Conservation (phyloP, 2,797 vertebrate genomes). For the Argentina silus region DNA sequence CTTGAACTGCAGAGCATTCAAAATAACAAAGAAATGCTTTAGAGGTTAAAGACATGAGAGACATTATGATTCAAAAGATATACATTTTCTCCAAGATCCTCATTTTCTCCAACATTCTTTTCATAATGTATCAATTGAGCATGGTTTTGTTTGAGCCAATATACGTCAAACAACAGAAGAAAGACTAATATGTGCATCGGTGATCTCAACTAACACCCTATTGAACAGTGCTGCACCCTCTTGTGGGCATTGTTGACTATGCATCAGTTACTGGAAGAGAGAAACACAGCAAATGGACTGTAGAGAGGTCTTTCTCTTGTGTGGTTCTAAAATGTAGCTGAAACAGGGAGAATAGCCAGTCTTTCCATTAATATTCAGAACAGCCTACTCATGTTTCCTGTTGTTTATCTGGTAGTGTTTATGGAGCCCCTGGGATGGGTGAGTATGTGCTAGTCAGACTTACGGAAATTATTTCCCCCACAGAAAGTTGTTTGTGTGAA, state of each 20-base stretch:
- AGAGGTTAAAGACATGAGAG: neutral
- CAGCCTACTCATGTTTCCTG: neutral
- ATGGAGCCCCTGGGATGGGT: too few species aligned
- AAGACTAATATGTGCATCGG: neutral
- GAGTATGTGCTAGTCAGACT: too few species aligned
- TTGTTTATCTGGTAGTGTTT: slow-evolving; percentile 1
- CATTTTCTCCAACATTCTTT: neutral
- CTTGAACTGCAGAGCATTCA: slow-evolving; percentile 82
- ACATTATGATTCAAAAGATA: neutral
- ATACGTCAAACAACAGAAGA: neutral
- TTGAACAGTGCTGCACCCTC: slow-evolving; percentile 32
- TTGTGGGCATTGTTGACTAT: slow-evolving; percentile 32
- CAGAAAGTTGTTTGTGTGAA: too few species aligned
- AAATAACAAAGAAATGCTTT: slow-evolving; percentile 17
- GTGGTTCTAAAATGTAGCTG: neutral
- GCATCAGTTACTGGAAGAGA: neutral
- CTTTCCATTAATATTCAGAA: neutral
- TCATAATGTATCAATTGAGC: neutral
- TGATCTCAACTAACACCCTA: neutral
- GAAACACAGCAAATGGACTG: neutral
- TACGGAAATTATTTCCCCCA: too few species aligned
- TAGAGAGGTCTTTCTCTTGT: neutral
- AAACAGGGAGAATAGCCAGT: neutral
- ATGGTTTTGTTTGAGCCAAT: neutral
- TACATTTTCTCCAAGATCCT: neutral